Conservation (phyloP, 2,113 vertebrate species). For the Psophia crepitans region DNA sequence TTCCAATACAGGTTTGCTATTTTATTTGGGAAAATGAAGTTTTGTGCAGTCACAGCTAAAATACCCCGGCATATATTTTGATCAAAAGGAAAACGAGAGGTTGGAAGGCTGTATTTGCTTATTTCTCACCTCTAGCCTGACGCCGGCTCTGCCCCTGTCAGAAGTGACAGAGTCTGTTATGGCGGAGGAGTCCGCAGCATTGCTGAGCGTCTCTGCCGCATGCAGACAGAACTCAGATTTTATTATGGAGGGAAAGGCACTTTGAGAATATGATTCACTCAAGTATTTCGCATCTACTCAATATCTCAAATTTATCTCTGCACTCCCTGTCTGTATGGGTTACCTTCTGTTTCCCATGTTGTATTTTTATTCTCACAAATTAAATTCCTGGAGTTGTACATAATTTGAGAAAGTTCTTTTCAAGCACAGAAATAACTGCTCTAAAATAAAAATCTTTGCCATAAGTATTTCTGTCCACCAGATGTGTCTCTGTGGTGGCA, state of each 20-base stretch:
- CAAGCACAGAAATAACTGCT: not conserved
- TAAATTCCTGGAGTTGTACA: not conserved
- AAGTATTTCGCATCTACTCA: not conserved
- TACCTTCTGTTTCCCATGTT: not conserved
- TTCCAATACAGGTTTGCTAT: fast-evolving
- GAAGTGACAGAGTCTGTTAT: not conserved
- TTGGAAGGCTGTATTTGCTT: not conserved
- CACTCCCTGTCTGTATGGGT: not conserved
- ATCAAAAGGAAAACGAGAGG: not conserved
- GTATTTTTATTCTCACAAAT: not conserved
- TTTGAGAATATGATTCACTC: not conserved
- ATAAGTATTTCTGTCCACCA: not conserved
- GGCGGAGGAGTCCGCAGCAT: not conserved
- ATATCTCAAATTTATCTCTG: not conserved
- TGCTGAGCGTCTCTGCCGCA: not conserved
- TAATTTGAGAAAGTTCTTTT: not conserved
- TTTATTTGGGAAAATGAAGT: not conserved
- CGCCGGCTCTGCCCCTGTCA: not conserved
- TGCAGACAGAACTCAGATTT: not conserved
- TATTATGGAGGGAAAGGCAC: not conserved
- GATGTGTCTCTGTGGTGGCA: not conserved
- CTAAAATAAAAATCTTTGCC: not conserved
- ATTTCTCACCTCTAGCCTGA: not conserved
- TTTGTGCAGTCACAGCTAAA: not conserved
- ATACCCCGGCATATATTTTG: not conserved